These are phyloP conservation scores for Porphyrio hochstetteri DNA, from an alignment of 2,113 vertebrate genomes.

Conservation along the genomic window DNA sequence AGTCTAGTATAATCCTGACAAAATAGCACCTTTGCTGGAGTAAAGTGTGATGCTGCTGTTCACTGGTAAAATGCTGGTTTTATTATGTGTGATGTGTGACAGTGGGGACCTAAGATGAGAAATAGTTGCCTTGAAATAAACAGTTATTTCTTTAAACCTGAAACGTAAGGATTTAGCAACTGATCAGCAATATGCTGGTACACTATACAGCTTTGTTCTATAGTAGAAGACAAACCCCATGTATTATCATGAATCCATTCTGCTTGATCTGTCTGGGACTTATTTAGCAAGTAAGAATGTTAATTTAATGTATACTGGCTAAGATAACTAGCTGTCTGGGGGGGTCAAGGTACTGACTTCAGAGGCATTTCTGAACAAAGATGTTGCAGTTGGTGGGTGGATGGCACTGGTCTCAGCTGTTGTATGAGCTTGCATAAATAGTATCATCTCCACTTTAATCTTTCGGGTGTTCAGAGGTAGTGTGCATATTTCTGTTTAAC, in stretches of 20 bases:
- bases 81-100: background rate
- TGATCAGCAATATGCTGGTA: background rate
- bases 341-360: conserved; percentile 84
- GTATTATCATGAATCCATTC: background rate
- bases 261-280: conserved; percentile 22
- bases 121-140: background rate
- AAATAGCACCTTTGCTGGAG: background rate
- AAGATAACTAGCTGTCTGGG: conserved; percentile 76
- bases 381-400: conserved; percentile 83
- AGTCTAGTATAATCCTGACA: background rate
- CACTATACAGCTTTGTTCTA: background rate
- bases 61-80: background rate
- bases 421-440: conserved; percentile 83
- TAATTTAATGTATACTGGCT: conserved; percentile 72
- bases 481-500: conserved; percentile 81
- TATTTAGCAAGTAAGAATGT: conserved; percentile 65
- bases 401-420: conserved; percentile 82
- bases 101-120: background rate
- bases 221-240: background rate
- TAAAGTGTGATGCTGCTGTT: background rate
- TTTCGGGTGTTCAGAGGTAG: conserved; percentile 82
- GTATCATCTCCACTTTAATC: conserved; percentile 84
- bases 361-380: conserved; percentile 84
- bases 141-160: background rate
- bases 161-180: background rate